Percentiles rank a stretch among this genome's conserved stretches.
Conservation (phyloP, 2,113 vertebrate species). For the Pterophyllum scalare region DNA sequence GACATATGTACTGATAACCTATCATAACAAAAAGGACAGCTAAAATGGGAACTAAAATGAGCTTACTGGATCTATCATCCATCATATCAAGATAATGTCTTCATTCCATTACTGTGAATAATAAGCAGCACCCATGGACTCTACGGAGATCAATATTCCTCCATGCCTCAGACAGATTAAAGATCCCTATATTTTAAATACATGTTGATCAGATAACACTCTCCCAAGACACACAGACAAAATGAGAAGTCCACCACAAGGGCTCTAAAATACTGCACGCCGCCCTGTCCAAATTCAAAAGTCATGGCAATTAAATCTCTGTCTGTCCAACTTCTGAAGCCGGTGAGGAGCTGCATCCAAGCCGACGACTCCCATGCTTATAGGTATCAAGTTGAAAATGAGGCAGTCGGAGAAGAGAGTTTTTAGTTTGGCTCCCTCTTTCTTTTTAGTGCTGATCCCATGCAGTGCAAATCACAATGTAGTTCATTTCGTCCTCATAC, state of each 20-base stretch:
- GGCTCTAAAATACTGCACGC: constrained; percentile 18
- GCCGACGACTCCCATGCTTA: constrained; percentile 51
- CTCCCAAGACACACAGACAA: constrained; percentile 4
- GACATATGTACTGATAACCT: constrained; percentile 94
- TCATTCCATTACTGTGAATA: constrained; percentile 78
- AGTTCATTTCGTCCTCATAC: constrained; percentile 13
- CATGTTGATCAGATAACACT: constrained; percentile 61
- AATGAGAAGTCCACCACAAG: constrained; percentile 27
- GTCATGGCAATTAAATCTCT: constrained; percentile 48
- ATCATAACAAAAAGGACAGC: constrained; percentile 93
- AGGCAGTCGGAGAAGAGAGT: constrained; percentile 31
- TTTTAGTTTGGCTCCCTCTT: neutral
- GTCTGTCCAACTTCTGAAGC: constrained; percentile 72
- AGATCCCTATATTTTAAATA: constrained; percentile 51
- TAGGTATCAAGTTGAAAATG: constrained; percentile 57
- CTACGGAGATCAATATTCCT: constrained; percentile 53
- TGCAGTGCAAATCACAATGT: constrained; percentile 1
- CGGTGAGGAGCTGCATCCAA: constrained; percentile 48
- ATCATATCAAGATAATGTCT: constrained; percentile 80
- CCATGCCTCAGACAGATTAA: constrained; percentile 39
- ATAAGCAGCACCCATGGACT: constrained; percentile 52
- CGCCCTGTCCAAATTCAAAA: constrained; percentile 51
- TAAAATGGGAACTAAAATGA: constrained; percentile 91
- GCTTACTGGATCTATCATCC: constrained; percentile 94
- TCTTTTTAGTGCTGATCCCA: neutral